Conservation (phyloP, 2,113 vertebrate genomes). For the Sorex fumeus region DNA sequence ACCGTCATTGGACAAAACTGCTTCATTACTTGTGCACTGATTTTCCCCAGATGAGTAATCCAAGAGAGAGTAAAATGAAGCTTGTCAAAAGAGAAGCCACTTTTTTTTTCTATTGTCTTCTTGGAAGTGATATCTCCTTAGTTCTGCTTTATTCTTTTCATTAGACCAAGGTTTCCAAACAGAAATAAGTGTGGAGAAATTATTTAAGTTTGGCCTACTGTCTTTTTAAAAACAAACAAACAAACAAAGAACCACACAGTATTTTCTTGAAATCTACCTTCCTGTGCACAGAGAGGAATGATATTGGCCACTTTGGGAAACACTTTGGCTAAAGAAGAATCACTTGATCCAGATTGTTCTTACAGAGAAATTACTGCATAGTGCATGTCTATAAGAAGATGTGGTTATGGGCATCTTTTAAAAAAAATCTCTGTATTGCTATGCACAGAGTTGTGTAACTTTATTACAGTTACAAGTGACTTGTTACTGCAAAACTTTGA, state of each 20-base stretch:
- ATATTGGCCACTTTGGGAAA: too few species aligned
- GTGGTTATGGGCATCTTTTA: not conserved
- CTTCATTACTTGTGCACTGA: not conserved
- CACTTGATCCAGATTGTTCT: not conserved
- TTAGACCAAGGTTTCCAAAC: too few species aligned
- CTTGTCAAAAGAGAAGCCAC: not conserved
- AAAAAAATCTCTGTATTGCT: not conserved
- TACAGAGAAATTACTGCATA: not conserved
- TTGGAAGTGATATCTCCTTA: conserved; percentile 15
- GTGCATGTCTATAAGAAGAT: not conserved
- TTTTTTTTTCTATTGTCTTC: not conserved
- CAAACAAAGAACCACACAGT: too few species aligned
- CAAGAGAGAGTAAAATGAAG: not conserved
- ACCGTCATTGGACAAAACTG: not conserved
- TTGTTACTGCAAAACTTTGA: too few species aligned
- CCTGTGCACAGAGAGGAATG: too few species aligned
- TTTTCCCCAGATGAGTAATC: not conserved
- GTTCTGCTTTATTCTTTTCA: not conserved
- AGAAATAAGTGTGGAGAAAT: too few species aligned
- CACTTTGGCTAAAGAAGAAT: not conserved
- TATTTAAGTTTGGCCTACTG: too few species aligned
- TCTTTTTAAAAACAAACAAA: too few species aligned
- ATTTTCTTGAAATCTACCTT: too few species aligned
- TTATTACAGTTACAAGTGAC: too few species aligned
- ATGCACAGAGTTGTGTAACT: too few species aligned